A percentile compares a stretch with the other conserved stretches of the same genome.
Evolutionary conservation across 2,797 vertebrate genomes (phyloP).

Genomic region (Eremophila alpestris): DNA sequence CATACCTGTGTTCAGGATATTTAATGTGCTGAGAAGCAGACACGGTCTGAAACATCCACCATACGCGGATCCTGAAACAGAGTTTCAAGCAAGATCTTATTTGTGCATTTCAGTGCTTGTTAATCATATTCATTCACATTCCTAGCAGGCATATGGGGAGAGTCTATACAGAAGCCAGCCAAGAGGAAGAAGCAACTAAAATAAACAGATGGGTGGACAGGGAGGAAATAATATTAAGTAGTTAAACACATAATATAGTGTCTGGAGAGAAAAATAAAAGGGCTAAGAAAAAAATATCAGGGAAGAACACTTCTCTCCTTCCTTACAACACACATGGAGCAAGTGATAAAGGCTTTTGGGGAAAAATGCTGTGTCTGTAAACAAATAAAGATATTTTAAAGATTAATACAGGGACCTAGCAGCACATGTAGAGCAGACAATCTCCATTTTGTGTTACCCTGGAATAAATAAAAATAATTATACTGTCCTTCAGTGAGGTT

Average conservation of each 20-base stretch:
- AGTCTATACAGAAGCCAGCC: conserved; percentile 68
- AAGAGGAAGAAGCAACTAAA: conserved; percentile 74
- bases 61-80: background rate
- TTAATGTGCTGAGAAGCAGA: background rate
- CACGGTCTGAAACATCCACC: background rate
- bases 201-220: conserved; percentile 71
- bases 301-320: conserved; percentile 29
- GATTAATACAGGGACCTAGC: background rate
- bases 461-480: conserved; percentile 59
- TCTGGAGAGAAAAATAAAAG: conserved; percentile 63
- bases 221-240: conserved; percentile 70
- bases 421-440: background rate
- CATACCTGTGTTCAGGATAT: background rate
- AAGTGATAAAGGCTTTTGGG: conserved; percentile 32
- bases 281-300: conserved; percentile 44
- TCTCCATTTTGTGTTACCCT: conserved; percentile 19
- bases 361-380: conserved; percentile 43
- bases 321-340: conserved; percentile 11
- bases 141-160: conserved; percentile 60
- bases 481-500: conserved; percentile 34
- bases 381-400: conserved; percentile 53
- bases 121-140: conserved; percentile 63
- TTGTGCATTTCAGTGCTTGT: conserved; percentile 64
- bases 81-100: conserved; percentile 43
- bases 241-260: conserved; percentile 67